A percentile compares a stretch with the other conserved stretches of the same genome.
Conservation (phyloP, 2,113 vertebrate species). For the Hyaena hyaena region DNA sequence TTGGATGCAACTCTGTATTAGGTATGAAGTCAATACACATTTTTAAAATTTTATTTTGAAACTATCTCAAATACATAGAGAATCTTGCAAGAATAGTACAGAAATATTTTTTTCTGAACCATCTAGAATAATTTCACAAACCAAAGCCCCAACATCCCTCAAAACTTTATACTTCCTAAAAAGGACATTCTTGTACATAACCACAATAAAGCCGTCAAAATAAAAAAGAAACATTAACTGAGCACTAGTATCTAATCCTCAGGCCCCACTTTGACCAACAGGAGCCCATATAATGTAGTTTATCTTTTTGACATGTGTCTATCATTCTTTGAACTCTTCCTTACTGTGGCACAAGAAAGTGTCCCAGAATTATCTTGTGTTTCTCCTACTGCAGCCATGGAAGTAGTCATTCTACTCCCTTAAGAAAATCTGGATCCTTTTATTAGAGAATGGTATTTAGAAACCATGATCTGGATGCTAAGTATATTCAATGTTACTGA, state of each 20-base stretch:
- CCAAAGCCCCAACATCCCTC: fast-evolving
- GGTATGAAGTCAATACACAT: background rate
- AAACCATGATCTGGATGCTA: background rate
- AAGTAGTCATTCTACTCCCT: no score
- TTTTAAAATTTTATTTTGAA: background rate
- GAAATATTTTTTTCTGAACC: background rate
- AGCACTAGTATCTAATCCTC: no score
- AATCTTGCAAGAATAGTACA: background rate
- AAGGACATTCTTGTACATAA: fast-evolving
- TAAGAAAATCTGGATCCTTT: background rate
- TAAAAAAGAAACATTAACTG: background rate
- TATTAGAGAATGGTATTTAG: background rate
- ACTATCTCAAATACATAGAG: background rate
- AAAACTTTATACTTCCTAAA: background rate
- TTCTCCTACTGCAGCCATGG: background rate
- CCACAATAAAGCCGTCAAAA: background rate
- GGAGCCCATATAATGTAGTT: background rate
- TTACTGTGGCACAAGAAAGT: background rate
- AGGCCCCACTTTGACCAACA: background rate
- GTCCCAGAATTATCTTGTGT: background rate
- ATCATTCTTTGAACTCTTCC: background rate
- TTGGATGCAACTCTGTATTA: background rate
- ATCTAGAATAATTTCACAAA: background rate
- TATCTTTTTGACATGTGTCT: background rate
- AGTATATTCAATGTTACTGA: background rate